Conservation (phyloP, 2,888 invertebrate genomes). For the Clitarchus hookeri region DNA sequence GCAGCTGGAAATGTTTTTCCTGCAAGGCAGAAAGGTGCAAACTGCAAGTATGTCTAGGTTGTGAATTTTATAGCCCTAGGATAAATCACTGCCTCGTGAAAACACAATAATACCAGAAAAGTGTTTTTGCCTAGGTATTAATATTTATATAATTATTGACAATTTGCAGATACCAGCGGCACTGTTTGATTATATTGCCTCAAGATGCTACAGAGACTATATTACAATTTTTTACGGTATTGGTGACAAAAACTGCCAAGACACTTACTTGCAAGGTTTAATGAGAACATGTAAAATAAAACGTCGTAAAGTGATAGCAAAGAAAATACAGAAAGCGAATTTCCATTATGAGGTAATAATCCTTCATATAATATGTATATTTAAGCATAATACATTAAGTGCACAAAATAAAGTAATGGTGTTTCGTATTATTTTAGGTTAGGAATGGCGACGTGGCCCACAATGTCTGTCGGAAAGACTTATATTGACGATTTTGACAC, state of each 20-base stretch:
- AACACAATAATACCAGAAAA: not conserved
- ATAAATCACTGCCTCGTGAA: not conserved
- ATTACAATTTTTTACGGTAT: not conserved
- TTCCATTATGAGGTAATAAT: not conserved
- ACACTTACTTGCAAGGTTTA: not conserved
- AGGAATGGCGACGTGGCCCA: not conserved
- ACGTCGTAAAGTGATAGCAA: not conserved
- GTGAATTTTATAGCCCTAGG: too few species aligned
- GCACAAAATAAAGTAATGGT: not conserved
- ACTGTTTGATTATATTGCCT: not conserved
- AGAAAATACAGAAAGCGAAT: too few species aligned
- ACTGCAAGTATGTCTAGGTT: too few species aligned
- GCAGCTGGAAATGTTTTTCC: too few species aligned
- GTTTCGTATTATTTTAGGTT: not conserved
- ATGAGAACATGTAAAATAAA: not conserved
- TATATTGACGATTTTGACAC: too few species aligned
- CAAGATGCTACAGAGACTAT: not conserved
- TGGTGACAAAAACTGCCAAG: not conserved
- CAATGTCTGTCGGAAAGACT: not conserved
- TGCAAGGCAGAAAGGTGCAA: not conserved
- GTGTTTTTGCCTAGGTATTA: not conserved
- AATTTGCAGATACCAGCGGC: not conserved
- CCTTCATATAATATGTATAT: too few species aligned
- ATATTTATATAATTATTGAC: not conserved
- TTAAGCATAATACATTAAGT: not conserved